A percentile compares a stretch with the other conserved stretches of the same genome.
Evolutionary conservation across 2,797 vertebrate species (phyloP).

Genomic region (Channallabes apus): DNA sequence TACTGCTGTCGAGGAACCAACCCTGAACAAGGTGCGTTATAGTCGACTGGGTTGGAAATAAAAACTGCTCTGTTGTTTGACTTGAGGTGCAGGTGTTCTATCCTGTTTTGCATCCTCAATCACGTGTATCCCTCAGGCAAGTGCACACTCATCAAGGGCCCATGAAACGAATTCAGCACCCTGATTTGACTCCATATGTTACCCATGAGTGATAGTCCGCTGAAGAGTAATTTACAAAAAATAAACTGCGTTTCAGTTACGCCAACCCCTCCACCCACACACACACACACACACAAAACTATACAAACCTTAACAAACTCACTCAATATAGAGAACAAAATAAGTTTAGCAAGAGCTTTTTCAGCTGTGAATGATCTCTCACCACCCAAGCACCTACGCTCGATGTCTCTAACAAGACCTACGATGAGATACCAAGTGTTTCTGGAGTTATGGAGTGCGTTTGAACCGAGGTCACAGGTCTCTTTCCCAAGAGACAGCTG

Average conservation of each 20-base stretch:
- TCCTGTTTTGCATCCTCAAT: background rate
- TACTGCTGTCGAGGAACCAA: background rate
- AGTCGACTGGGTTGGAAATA: background rate
- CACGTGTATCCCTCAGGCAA: background rate
- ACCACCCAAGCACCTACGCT: background rate
- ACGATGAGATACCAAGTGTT: background rate
- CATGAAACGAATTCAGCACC: background rate
- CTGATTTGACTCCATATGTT: background rate
- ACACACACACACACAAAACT: no score
- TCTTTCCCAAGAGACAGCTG: background rate
- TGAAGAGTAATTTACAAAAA: background rate
- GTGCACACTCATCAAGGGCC: background rate
- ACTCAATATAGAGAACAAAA: background rate
- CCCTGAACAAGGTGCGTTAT: background rate
- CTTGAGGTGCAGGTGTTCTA: background rate
- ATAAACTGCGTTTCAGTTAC: background rate
- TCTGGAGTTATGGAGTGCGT: background rate
- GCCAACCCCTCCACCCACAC: background rate
- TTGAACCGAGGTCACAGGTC: background rate
- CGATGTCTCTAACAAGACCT: background rate
- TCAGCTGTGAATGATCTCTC: background rate
- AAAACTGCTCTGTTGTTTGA: background rate
- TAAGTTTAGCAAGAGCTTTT: background rate
- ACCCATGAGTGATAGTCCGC: background rate
- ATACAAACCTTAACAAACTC: background rate